A percentile compares a stretch with the other conserved stretches of the same genome.
Evolutionary conservation across 2,797 vertebrate species (phyloP).

Genomic region (Alca torda): DNA sequence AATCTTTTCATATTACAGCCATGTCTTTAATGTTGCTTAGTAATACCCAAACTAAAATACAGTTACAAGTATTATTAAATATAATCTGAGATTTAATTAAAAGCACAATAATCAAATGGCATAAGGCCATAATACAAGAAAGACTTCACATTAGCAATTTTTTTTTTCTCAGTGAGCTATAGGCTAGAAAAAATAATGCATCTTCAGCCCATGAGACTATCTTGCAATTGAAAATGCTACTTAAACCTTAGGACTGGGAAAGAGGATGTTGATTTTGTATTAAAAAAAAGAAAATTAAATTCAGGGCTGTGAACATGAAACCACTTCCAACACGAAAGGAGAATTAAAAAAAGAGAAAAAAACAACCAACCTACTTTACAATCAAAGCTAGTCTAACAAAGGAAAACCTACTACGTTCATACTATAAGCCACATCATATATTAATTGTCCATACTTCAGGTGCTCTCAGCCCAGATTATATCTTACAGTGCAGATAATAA

Average conservation of each 20-base stretch:
- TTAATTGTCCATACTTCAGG: not conserved
- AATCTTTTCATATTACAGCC: not conserved
- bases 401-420: not conserved
- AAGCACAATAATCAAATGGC: not conserved
- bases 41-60: not conserved
- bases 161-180: not conserved
- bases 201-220: not conserved
- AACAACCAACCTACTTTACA: not conserved
- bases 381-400: not conserved
- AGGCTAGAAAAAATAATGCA: not conserved
- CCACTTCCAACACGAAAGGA: slow-evolving; percentile 34
- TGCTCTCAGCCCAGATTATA: not conserved
- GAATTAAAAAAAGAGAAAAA: not conserved
- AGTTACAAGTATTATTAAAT: not conserved
- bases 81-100: not conserved
- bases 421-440: not conserved
- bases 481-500: not conserved
- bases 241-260: not conserved
- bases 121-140: not conserved
- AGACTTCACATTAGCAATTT: not conserved
- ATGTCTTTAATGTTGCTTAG: not conserved
- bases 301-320: not conserved
- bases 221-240: not conserved
- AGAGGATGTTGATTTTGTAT: not conserved
- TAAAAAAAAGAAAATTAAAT: not conserved